Percentiles rank a stretch among this genome's conserved stretches.
These are phyloP conservation scores for Panurus biarmicus DNA, from an alignment of 2,113 vertebrate species.

Conservation along the genomic window DNA sequence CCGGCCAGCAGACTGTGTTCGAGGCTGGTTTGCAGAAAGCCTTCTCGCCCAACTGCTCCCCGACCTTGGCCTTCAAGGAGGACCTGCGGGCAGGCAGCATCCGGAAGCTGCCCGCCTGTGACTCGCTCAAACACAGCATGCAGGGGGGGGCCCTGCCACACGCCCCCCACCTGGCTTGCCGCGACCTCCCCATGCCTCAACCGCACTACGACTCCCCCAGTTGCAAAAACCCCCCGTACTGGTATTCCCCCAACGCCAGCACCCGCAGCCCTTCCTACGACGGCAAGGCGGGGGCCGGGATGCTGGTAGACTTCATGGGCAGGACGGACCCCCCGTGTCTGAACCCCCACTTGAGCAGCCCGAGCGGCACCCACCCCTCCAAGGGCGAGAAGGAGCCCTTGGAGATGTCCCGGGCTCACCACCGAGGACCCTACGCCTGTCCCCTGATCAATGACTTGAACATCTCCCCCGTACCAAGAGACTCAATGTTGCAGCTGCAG, in stretches of 20 bases:
- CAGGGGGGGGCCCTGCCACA: slow-evolving; percentile 63
- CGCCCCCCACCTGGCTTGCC: slow-evolving; percentile 75
- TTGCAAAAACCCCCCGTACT: slow-evolving; percentile 92
- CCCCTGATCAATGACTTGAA: slow-evolving; percentile 84
- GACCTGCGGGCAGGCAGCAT: slow-evolving; percentile 73
- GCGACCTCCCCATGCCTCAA: slow-evolving; percentile 83
- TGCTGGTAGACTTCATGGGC: slow-evolving; percentile 82
- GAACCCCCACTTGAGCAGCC: slow-evolving; percentile 78
- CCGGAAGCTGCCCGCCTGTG: slow-evolving; percentile 83
- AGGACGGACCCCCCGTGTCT: slow-evolving; percentile 75
- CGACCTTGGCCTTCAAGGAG: slow-evolving; percentile 81
- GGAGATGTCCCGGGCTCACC: slow-evolving; percentile 78
- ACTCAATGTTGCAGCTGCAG: slow-evolving; percentile 88
- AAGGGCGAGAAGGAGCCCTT: slow-evolving; percentile 85
- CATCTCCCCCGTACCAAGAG: slow-evolving; percentile 88
- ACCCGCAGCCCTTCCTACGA: slow-evolving; percentile 84
- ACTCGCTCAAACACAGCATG: slow-evolving; percentile 82
- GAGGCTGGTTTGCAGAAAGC: slow-evolving; percentile 79
- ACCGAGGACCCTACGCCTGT: slow-evolving; percentile 75
- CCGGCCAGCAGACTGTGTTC: slow-evolving; percentile 71
- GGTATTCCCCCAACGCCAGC: slow-evolving; percentile 86
- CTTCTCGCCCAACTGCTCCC: slow-evolving; percentile 92
- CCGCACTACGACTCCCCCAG: slow-evolving; percentile 94
- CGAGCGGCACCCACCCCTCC: slow-evolving; percentile 71
- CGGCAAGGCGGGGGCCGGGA: slow-evolving; percentile 70